These are phyloP conservation scores for Crossaster papposus DNA, from an alignment of 53 echinoderm and acorn worm genomes.

Conservation along the genomic window DNA sequence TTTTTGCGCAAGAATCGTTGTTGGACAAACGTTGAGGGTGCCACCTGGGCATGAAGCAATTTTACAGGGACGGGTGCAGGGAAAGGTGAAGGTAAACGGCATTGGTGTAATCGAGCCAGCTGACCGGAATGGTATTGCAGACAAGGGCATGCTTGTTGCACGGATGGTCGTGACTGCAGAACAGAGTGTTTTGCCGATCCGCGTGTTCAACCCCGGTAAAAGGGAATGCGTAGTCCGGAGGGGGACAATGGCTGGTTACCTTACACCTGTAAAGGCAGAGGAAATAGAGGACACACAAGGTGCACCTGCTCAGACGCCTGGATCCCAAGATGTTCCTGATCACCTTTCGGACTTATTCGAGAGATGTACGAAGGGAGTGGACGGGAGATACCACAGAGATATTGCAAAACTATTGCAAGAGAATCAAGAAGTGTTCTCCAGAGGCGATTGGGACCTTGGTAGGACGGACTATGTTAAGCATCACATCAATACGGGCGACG, in stretches of 20 bases:
- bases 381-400: conserved; percentile 27
- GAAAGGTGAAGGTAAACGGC: neutral
- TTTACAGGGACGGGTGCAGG: conserved; percentile 22
- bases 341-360: conserved; percentile 55
- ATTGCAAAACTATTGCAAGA: conserved; percentile 52
- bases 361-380: conserved; percentile 22
- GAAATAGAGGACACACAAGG: conserved; percentile 12
- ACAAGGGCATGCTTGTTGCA: conserved; percentile 52
- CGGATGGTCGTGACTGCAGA: conserved; percentile 26
- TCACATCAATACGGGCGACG: conserved; percentile 59
- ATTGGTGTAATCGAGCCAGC: conserved; percentile 42
- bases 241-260: conserved; percentile 53
- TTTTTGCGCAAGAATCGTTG: too few relatives aligned
- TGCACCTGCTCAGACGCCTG: neutral
- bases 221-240: conserved; percentile 22
- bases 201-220: conserved; percentile 63
- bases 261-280: conserved; percentile 44
- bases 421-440: conserved; percentile 65
- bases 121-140: conserved; percentile 15
- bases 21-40: conserved; percentile 36
- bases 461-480: conserved; percentile 56
- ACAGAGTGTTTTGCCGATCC: conserved; percentile 27
- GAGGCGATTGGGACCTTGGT: conserved; percentile 55
- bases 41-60: conserved; percentile 54
- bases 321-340: too few relatives aligned